phyloP scores from a whole-genome alignment of 2,888 invertebrate species.

The Hemaris fuciformis region DNA sequence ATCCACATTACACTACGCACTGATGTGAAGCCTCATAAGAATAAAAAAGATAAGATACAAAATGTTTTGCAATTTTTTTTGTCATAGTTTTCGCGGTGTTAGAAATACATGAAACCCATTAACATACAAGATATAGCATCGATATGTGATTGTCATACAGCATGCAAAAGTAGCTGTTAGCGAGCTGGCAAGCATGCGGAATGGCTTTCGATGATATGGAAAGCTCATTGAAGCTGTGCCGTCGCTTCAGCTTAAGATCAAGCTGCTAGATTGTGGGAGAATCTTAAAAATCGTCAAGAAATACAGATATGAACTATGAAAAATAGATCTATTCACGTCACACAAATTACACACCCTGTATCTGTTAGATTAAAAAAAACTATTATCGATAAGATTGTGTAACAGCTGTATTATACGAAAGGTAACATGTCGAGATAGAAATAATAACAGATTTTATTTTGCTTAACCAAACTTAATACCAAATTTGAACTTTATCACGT shows the following conservation, averaged over 20 bases:
- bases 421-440: too few species aligned
- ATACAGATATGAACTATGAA: slow-evolving; percentile 3
- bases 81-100: background rate
- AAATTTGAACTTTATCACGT: too few species aligned
- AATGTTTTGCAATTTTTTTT: too few species aligned
- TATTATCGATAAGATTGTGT: background rate
- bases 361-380: background rate
- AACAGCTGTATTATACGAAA: background rate
- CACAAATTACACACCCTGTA: slow-evolving; percentile 4
- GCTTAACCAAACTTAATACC: too few species aligned
- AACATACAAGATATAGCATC: background rate
- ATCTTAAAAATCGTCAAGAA: background rate
- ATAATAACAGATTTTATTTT: too few species aligned
- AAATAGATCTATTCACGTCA: slow-evolving; percentile 10
- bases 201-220: slow-evolving; percentile 50
- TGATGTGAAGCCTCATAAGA: too few species aligned
- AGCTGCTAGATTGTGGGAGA: background rate
- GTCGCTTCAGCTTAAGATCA: slow-evolving; percentile 32
- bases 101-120: background rate
- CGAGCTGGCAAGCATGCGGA: slow-evolving; percentile 57
- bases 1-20: too few species aligned
- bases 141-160: background rate
- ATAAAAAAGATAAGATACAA: too few species aligned
- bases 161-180: background rate
- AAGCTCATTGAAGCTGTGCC: slow-evolving; percentile 66